Percentiles rank a stretch among this genome's conserved stretches.
These are phyloP conservation scores for Glandiceps talaboti DNA, from an alignment of 53 echinoderm and acorn worm species.

Conservation along the genomic window DNA sequence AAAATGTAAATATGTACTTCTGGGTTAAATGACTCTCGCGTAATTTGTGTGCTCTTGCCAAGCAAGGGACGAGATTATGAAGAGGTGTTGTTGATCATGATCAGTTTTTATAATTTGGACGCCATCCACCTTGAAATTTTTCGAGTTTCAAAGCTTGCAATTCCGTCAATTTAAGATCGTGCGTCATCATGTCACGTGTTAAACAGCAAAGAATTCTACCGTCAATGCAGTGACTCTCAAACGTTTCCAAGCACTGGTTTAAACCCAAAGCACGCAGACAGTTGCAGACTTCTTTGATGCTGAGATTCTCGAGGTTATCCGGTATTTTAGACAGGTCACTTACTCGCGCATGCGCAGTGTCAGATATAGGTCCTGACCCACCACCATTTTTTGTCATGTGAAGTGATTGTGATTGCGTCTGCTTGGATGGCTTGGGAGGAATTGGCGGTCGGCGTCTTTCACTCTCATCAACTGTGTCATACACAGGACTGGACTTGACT, in stretches of 20 bases:
- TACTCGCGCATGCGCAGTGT: background rate
- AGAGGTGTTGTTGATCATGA: background rate
- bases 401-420: background rate
- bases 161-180: constrained; percentile 41
- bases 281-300: constrained; percentile 56
- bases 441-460: background rate
- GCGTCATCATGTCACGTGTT: constrained; percentile 47
- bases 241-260: constrained; percentile 38
- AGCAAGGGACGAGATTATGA: background rate
- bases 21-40: too few relatives aligned
- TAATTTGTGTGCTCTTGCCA: too few relatives aligned
- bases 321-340: constrained; percentile 18
- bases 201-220: constrained; percentile 53
- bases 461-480: background rate
- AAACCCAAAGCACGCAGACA: constrained; percentile 58
- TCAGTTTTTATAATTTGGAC: constrained; percentile 34
- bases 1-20: too few relatives aligned
- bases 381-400: background rate
- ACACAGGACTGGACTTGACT: background rate
- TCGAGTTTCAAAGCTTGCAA: constrained; percentile 60
- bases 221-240: constrained; percentile 62
- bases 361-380: background rate
- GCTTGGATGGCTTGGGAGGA: background rate
- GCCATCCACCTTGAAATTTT: constrained; percentile 77
- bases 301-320: constrained; percentile 37